phyloP scores from a whole-genome alignment of 1,140 invertebrate genomes.

The Aphelinus atriplicis region DNA sequence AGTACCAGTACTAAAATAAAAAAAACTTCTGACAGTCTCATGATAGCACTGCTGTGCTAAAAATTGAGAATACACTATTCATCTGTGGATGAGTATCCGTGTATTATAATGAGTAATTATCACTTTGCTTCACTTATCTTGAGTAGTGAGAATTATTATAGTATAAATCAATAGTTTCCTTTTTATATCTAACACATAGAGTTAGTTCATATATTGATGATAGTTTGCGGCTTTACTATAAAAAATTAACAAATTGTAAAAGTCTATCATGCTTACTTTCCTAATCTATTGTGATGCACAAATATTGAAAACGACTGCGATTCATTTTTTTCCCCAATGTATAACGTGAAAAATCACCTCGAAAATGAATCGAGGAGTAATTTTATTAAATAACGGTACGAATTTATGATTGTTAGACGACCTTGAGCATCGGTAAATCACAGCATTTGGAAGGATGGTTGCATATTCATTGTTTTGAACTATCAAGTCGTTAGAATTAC shows the following conservation, averaged over 20 bases:
- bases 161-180: slow-evolving; percentile 15
- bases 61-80: slow-evolving; percentile 7
- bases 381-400: slow-evolving; percentile 28
- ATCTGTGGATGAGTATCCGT: slow-evolving; percentile 14
- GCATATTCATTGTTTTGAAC: slow-evolving; percentile 5
- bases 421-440: slow-evolving; percentile 44
- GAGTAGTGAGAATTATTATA: slow-evolving; percentile 17
- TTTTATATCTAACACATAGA: slow-evolving; percentile 12
- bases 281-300: slow-evolving; percentile 29
- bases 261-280: slow-evolving; percentile 17
- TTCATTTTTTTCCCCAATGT: slow-evolving; percentile 11
- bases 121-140: slow-evolving; percentile 25
- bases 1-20: slow-evolving; percentile 10
- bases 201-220: slow-evolving; percentile 12
- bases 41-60: slow-evolving; percentile 4
- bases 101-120: slow-evolving; percentile 34
- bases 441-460: slow-evolving; percentile 49
- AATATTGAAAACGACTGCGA: slow-evolving; percentile 24
- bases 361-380: slow-evolving; percentile 27
- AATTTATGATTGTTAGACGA: slow-evolving; percentile 35
- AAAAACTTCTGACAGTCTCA: slow-evolving; percentile 4
- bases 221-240: slow-evolving; percentile 20
- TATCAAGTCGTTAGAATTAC: slow-evolving; percentile 18
- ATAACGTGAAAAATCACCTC: slow-evolving; percentile 31
- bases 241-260: slow-evolving; percentile 34